Evolutionary conservation across 2,797 vertebrate species (phyloP).

Genomic region (Cyprinella venusta): DNA sequence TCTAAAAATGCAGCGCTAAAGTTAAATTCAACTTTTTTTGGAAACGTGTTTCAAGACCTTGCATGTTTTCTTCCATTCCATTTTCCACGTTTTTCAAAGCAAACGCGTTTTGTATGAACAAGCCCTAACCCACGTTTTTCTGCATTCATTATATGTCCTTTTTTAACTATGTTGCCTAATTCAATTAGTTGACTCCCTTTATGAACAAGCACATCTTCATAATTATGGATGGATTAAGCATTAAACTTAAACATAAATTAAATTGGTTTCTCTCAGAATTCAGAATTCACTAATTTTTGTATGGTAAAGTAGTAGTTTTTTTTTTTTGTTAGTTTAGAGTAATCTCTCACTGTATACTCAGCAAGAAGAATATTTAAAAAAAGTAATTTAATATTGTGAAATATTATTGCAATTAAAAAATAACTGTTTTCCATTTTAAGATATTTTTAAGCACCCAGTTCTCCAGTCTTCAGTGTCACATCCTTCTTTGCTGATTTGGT

Average conservation of each 20-base stretch:
- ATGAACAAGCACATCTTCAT: slow-evolving; percentile 17
- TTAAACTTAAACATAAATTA: slow-evolving; percentile 21
- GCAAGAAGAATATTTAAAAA: background rate
- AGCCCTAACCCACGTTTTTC: background rate
- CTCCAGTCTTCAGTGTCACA: background rate
- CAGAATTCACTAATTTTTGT: no score
- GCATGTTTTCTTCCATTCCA: no score
- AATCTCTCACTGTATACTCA: background rate
- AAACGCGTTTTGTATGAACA: no score
- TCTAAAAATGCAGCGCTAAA: no score
- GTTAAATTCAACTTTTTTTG: no score
- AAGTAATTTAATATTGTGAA: background rate
- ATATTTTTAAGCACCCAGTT: background rate
- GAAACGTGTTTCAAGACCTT: no score
- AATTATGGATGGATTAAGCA: slow-evolving; percentile 17
- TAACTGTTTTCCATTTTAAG: background rate
- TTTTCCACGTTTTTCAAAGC: no score
- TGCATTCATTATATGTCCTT: slow-evolving; percentile 17
- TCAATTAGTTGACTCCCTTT: slow-evolving; percentile 37
- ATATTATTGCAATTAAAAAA: background rate
- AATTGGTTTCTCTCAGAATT: slow-evolving; percentile 1
- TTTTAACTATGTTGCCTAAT: background rate
- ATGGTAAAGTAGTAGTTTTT: background rate
- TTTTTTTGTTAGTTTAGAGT: background rate
- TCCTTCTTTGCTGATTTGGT: background rate